Percentiles rank a stretch among this genome's conserved stretches.
Conservation (phyloP, 2,797 vertebrate genomes). For the Ictinia mississippiensis region DNA sequence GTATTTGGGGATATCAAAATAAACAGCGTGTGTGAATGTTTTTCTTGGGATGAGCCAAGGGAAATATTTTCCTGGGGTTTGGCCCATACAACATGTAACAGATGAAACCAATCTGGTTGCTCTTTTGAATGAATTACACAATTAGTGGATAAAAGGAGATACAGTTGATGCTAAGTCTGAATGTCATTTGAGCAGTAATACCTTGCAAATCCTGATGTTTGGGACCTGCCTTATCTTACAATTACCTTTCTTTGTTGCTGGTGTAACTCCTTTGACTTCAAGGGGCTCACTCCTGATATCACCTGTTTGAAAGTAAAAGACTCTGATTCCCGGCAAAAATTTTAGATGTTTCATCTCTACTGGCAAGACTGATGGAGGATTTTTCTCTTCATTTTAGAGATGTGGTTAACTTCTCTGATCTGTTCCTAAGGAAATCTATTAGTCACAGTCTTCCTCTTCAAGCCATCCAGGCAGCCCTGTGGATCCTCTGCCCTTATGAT, state of each 20-base stretch:
- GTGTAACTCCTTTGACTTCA: background rate
- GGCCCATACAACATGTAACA: conserved; percentile 14
- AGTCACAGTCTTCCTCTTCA: background rate
- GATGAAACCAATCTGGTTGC: conserved; percentile 46
- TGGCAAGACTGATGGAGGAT: background rate
- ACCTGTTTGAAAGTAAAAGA: background rate
- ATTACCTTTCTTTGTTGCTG: background rate
- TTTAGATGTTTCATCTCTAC: background rate
- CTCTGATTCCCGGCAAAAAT: background rate
- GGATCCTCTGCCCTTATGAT: background rate
- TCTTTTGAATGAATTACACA: conserved; percentile 41
- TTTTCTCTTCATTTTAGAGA: background rate
- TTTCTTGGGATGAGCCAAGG: conserved; percentile 40
- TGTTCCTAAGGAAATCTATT: conserved; percentile 21
- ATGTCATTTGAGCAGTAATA: background rate
- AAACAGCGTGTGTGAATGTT: conserved; percentile 29
- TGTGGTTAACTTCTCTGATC: background rate
- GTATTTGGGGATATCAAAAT: conserved; percentile 36
- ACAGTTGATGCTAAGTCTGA: background rate
- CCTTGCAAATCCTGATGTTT: background rate
- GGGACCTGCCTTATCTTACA: background rate
- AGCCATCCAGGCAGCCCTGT: background rate
- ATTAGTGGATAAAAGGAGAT: background rate
- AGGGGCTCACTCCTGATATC: background rate
- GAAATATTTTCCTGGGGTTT: conserved; percentile 57